Base-by-base conservation (phyloP, 2,113 vertebrate species). In the Myrmophylax atrothorax region DNA sequence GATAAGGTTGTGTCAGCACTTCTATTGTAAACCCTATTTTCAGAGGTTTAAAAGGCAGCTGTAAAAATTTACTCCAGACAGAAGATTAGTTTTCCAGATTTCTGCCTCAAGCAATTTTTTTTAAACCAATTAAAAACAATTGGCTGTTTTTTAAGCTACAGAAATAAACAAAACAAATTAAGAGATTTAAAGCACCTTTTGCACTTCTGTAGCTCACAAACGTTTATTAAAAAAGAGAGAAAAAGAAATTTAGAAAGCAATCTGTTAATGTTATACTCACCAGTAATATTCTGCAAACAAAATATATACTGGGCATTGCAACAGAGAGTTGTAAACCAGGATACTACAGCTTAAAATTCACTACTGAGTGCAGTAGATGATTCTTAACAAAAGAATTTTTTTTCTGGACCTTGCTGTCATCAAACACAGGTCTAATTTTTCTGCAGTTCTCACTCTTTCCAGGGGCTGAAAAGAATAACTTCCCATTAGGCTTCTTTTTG, bases 1-100 rank as follows among this genome's bases (percentile, higher is more conserved):
- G 97, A 97, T 98, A 97, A 97, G 97, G 94, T 98, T 97, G 98
- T 97, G 98, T 98, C 98, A 98, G 98, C 98, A 98, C 87, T 98
- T 98, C 97, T 93, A 97, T 97, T 96, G 97, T 97, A 98, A 97
- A 96, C 96, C 97, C 90, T 94, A 96, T 97, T 97, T 98, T 98
- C 97, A 95, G 94, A 79, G 96, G 93, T 97, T 98, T 98, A 98
- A 98, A 97, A 98, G 95, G 97, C 96, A 98, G 97, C 97, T 98
- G 97, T 98, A 98, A 98, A 98, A 98, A 97, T 97, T 98, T 95
- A 96, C 97, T 97, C 97, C 97, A 98, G 97, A 98, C 97, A 90
- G 93, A 98, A 98, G 97, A 98, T 96, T 96, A 95, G 95, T 97
- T 98, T 98, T 97, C 98, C 95, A 97, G 77, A 95, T 97, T 98